Evolutionary conservation across 1,140 invertebrate species (phyloP), one percentile per base, ranked within the genome.

Genomic region (Chelonus insularis): DNA sequence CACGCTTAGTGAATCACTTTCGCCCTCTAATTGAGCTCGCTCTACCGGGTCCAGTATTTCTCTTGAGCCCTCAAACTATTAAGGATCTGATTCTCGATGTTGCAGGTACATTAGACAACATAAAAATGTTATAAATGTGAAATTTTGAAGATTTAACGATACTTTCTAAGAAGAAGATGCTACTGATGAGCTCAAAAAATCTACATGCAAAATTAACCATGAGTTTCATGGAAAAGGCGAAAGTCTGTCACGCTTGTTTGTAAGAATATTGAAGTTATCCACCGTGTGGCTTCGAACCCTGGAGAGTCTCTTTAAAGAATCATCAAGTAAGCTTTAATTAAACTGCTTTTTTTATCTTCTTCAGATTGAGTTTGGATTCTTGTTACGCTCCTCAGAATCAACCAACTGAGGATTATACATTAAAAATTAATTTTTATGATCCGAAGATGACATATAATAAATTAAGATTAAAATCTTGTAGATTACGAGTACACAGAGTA

Each of bases 171-270:
- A 47, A 47, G 25, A 29, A 4, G 25, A 29, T 29, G 12, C 39
- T 48, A 18, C 8, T 41, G 21, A 36, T 20, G 7, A 11, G 14
- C n/a, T 14, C 20, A 25, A 41, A 34, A 39, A 9, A 23, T 18
- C 25, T 34, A 60, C 21, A 43, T 29, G 34, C 14, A 14, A 51
- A 52, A 29, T 23, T 52, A 59, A 39, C 25, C 14, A 52, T 60
- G 37, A 29, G 54, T 55, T 61, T 61, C 39, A 52, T 52, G 41
- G 59, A 32, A 55, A 47, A 45, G 16, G 59, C 39, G 59, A 61
- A 61, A 61, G 59, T 61, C 25, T 20, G 34, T 39, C 51, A 47
- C 39, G 16, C 37, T 48, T 34, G 23, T 55, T 52, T 55, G 20
- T 58, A 21, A 29, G 9, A 25, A 29, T 39, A 55, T 14, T 43